phyloP scores from a whole-genome alignment of 2,888 invertebrate species.

The Andrena dorsata region DNA sequence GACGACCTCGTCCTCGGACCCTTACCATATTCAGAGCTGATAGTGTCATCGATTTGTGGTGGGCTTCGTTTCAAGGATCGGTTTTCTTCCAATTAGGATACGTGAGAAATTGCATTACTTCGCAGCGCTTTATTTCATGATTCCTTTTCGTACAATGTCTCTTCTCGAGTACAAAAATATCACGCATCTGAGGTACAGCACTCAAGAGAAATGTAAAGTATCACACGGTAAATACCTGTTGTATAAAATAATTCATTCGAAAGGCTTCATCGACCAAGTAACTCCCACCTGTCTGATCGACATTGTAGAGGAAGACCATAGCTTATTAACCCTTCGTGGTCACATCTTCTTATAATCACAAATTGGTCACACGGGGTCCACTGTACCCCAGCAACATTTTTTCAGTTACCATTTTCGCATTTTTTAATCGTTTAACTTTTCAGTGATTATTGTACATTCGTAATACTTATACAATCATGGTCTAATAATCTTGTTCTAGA shows the following conservation, averaged over 20 bases:
- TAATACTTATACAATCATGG: too few relatives aligned
- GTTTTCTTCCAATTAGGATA: constrained; percentile 20
- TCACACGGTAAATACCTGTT: neutral
- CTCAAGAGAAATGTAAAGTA: neutral
- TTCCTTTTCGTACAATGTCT: constrained; percentile 1
- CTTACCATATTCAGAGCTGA: constrained; percentile 71
- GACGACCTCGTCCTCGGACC: constrained; percentile 57
- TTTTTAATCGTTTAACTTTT: too few relatives aligned
- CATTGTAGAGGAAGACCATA: neutral
- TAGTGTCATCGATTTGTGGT: constrained; percentile 48
- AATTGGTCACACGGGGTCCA: too few relatives aligned
- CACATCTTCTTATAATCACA: too few relatives aligned
- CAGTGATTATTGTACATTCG: too few relatives aligned
- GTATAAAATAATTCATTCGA: neutral
- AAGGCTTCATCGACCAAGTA: neutral
- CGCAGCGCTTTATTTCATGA: constrained; percentile 29
- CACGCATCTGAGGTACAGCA: too few relatives aligned
- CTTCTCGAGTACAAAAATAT: constrained; percentile 12
- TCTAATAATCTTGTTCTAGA: too few relatives aligned
- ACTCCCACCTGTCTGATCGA: neutral
- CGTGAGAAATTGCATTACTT: neutral
- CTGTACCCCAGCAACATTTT: too few relatives aligned
- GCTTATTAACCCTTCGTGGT: too few relatives aligned
- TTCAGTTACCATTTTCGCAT: too few relatives aligned
- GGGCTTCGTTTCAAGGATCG: constrained; percentile 13